Evolutionary conservation across 2,888 invertebrate species (phyloP), one percentile per base, ranked within the genome.

Genomic region (Hylaea fasciaria): DNA sequence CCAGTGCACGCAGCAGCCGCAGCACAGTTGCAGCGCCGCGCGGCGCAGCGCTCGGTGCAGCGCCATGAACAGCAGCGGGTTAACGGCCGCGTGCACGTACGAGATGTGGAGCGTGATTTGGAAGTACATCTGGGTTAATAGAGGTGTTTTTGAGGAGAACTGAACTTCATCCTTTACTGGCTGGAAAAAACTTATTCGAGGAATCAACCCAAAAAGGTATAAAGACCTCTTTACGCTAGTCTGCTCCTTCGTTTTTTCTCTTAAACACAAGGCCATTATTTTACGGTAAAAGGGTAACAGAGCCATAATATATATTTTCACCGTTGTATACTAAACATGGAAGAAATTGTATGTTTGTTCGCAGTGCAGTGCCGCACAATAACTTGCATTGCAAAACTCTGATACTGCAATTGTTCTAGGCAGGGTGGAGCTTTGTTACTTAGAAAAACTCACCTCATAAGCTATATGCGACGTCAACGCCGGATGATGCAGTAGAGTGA

Each of bases 51-150:
- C 96, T 35, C 95, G 94, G 81, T 97, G 96, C 57, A 97, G 91
- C 50, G 95, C 95, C 83, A 97, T 93, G 86, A 97, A 96, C 69
- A 97, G 92, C 39, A 95, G 94, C 2, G 97, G 97, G 81, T 97
- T 97, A 71, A 96, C 96, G 74, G 96, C 96, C 37, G 97, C 96
- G 87, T 97, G 97, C 69, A 96, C 95, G 91, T 96, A 96, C 69
- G 97, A 96, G 88, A 97, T 96, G 94, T 97, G 96, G 73, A 97
- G 93, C 51, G 96, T 96, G 76, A 97, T 95, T 96, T 96, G 94
- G 69, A 93, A 93, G 79, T 92, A 92, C 83, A 92, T 85, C 92
- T 92, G 79, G 0, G 9, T 40, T 7, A 44, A n/a, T 22, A 22
- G 10, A 32, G 9, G 32, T 32, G 9, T 9, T 8, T 32, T 32